These are phyloP conservation scores for Axea sp. DNA, from an alignment of 2,888 invertebrate genomes.

Conservation along the genomic window DNA sequence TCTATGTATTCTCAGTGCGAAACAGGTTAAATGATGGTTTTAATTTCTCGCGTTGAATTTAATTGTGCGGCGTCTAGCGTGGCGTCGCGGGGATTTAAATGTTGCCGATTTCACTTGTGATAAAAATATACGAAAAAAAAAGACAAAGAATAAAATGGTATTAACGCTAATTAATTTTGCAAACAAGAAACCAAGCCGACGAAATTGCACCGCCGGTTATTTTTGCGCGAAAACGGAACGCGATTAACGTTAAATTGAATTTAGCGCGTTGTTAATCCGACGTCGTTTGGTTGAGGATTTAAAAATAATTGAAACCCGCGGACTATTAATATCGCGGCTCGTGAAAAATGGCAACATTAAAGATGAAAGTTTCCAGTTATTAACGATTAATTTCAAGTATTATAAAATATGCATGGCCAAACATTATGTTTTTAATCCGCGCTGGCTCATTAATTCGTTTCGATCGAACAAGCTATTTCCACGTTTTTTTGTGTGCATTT, in stretches of 20 bases:
- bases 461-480: slow-evolving; percentile 4
- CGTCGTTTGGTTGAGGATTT: not conserved
- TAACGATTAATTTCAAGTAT: not conserved
- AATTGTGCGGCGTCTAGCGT: slow-evolving; percentile 25
- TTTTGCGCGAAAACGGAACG: not conserved
- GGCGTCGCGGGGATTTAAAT: slow-evolving; percentile 27
- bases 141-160: slow-evolving; percentile 1
- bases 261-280: not conserved
- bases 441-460: slow-evolving; percentile 19
- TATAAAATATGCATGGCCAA: not conserved
- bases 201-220: not conserved
- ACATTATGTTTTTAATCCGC: slow-evolving; percentile 5
- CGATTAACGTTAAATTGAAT: not conserved
- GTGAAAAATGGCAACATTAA: slow-evolving; percentile 14
- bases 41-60: slow-evolving; percentile 38
- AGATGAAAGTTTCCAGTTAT: slow-evolving; percentile 24
- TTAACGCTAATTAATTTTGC: slow-evolving; percentile 23
- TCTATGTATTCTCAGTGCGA: slow-evolving; percentile 32
- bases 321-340: slow-evolving; percentile 8
- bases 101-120: slow-evolving; percentile 33
- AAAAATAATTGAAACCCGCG: not conserved
- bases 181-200: no score
- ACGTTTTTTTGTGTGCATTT: no score
- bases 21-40: slow-evolving; percentile 43
- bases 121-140: no score